Evolutionary conservation across 1,140 invertebrate species (phyloP), one percentile per base, ranked within the genome.

Genomic region (Leptoteleia sp.): DNA sequence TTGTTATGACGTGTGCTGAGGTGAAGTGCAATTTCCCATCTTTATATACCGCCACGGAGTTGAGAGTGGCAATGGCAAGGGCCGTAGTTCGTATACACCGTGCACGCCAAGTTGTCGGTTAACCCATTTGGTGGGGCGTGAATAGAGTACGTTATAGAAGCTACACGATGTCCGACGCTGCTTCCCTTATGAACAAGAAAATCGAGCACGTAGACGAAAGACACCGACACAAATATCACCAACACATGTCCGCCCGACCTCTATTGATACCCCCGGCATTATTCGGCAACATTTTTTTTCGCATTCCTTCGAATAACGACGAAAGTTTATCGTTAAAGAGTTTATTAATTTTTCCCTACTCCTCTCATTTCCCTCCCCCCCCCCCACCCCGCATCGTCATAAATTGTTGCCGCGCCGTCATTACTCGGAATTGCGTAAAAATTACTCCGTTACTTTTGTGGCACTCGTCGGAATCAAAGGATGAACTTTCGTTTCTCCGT

Each of bases 111-210:
- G 77, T 70, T 73, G 80, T 82, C 79, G 84, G 84, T 86, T 85
- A 83, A 84, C 81, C 84, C 76, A 83, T 83, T 82, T 83, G 80
- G 73, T 81, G 67, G 79, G 84, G 85, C 71, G 84, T 84, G 83
- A 87, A 86, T 87, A 81, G 84, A 87, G 76, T 81, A 61, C 65
- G 72, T 80, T 83, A 81, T 82, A 82, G 76, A 82, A 84, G 70
- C 82, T 81, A 78, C 80, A 81, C 70, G 82, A 84, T 86, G 82
- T 86, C 78, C 80, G 76, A 84, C 77, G 84, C 79, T 79, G 77
- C 80, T 81, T 67, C 73, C 70, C 77, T 76, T 73, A 57, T 72
- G 40, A 76, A 65, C 68, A 35, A 43, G 65, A 43, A 77, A 54
- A 59, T 79, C 61, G 59, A 71, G 79, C 81, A 81, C 68, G 55